Base-by-base conservation (phyloP, 2,113 vertebrate genomes). In the Chaetodon auriga region DNA sequence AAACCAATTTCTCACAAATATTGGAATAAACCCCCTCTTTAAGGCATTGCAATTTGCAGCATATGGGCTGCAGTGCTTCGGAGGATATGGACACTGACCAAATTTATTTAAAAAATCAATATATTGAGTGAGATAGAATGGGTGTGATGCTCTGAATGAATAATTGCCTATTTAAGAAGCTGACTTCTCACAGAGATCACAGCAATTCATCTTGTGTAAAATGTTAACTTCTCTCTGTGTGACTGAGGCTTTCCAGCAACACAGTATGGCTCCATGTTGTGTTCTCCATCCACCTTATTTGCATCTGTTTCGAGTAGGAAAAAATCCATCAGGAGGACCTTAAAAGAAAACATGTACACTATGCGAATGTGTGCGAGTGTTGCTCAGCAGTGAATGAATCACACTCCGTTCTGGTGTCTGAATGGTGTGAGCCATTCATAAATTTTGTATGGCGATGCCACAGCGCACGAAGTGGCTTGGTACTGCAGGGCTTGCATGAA, bases 361-460 rank as follows among this genome's bases (percentile, higher is more conserved):
- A 48, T 55, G 35, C 23, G 30, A 21, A 6, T 74, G 18, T 74
- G 54, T 78, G 68, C 19, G 10, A 65, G 74, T 80, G 64, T 71
- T 21, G 15, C 43, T 69, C 11, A 7, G 18, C 36, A 55, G 62
- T 49, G 43, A 78, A 85, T 89, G 66, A 86, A 82, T 91, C 64
- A 65, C 41, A 10, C 23, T 62, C 46, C 62, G 63, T 49, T 85
- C 43, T 84, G 68, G 23, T 75, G 63, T 82, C 53, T 77, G 75
- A 83, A 73, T 71, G 65, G 76, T 68, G 49, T 64, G 51, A 88
- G 57, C 60, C 80, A 62, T 81, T 90, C 82, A 90, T 88, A 78
- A 16, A 88, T 87, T 68, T 81, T 88, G 61, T 62, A 77, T 72
- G 53, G 14, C 36, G 81, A 63, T 54, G 61, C 49, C 85, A 86